Evolutionary conservation across 2,888 invertebrate species (phyloP).

Genomic region (Mythimna ferrago): DNA sequence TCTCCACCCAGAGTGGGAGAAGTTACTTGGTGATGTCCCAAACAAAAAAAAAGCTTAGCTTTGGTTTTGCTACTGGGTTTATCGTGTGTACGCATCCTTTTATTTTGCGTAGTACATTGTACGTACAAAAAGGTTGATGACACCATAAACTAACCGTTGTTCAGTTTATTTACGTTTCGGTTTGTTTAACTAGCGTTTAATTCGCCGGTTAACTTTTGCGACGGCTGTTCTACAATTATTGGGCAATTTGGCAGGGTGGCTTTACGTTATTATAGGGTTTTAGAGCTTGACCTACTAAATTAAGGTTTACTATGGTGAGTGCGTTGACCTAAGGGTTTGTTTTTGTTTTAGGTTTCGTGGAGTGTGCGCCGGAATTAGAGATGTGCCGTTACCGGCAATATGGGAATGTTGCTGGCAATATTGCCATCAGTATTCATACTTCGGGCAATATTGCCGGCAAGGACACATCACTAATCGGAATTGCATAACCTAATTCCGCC

Average conservation of each 20-base stretch:
- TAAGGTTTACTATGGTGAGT: not conserved
- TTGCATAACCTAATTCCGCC: no score
- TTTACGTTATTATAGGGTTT: conserved; percentile 1
- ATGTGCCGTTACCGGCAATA: no score
- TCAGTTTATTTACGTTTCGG: not conserved
- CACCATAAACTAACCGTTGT: conserved; percentile 20
- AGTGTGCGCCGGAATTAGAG: no score
- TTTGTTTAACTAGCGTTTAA: conserved; percentile 18
- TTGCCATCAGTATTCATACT: no score
- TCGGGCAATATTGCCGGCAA: no score
- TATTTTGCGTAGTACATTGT: conserved; percentile 1
- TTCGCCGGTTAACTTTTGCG: conserved; percentile 2
- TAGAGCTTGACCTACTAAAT: conserved; percentile 10
- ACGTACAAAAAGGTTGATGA: conserved; percentile 35
- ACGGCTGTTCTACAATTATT: conserved; percentile 31
- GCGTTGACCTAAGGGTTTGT: conserved; percentile 2
- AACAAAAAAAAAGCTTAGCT: not conserved
- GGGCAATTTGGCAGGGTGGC: conserved; percentile 11
- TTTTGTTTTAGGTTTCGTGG: no score
- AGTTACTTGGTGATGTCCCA: no score
- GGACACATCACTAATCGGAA: no score
- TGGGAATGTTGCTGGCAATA: no score
- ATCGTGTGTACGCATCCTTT: not conserved
- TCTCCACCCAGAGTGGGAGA: no score
- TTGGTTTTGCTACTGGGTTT: not conserved